phyloP scores from a whole-genome alignment of 2,113 vertebrate species.

The Hippoglossus stenolepis region DNA sequence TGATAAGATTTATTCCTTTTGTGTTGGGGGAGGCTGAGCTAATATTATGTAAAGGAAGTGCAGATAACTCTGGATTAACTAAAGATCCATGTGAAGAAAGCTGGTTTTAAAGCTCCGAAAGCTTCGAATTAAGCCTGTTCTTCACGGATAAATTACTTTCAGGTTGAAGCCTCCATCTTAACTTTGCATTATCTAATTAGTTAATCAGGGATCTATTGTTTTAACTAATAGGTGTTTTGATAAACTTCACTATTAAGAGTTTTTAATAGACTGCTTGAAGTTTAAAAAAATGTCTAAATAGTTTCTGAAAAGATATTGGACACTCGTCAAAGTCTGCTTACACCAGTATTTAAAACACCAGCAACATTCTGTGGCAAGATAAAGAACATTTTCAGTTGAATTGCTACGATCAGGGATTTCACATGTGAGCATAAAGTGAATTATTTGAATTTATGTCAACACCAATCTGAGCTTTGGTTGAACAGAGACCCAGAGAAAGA shows the following conservation, averaged over 20 bases:
- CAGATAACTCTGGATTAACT: conserved; percentile 78
- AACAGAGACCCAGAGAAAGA: too few relatives aligned
- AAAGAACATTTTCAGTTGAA: too few relatives aligned
- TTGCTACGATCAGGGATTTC: too few relatives aligned
- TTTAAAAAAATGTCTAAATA: too few relatives aligned
- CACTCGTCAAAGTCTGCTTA: too few relatives aligned
- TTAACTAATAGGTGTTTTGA: not conserved
- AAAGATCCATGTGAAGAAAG: conserved; percentile 66
- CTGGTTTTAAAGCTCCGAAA: conserved; percentile 69
- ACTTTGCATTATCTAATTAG: conserved; percentile 23
- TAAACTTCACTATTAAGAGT: not conserved
- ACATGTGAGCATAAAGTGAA: too few relatives aligned
- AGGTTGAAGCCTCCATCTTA: conserved; percentile 5
- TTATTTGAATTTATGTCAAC: too few relatives aligned
- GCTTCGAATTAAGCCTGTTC: conserved; percentile 38
- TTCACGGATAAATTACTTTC: conserved; percentile 13
- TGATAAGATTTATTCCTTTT: conserved; percentile 82
- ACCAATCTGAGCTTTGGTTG: too few relatives aligned
- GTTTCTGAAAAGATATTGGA: not conserved
- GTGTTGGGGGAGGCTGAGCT: conserved; percentile 70
- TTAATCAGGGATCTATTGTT: not conserved
- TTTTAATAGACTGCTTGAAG: too few relatives aligned
- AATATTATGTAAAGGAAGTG: conserved; percentile 81
- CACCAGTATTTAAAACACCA: too few relatives aligned
- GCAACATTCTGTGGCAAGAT: too few relatives aligned